Evolutionary conservation across 1,140 invertebrate species (phyloP), one percentile per base, ranked within the genome.

Genomic region (Neuroterus valhalla): DNA sequence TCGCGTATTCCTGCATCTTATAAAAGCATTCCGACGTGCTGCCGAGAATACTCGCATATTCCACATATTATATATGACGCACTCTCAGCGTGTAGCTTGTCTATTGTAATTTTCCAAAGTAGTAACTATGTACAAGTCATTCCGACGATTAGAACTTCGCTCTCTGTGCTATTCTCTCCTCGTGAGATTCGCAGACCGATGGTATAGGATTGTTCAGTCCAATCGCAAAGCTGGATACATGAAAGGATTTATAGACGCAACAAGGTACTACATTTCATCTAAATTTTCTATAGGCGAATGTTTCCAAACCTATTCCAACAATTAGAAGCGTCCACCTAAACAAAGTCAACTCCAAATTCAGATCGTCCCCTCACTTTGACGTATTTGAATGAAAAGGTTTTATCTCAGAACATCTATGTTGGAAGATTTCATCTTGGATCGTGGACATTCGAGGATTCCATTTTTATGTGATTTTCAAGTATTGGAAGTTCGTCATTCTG

Each of bases 61-160:
- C 55, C 15, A 15, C 55, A 62, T 62, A 62, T 38, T 38, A 38
- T n/a, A 62, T 26, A n/a, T 31, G 23, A 12, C 55, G 14, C 26
- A n/a, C 55, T 62, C 55, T 62, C 12, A 6, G 55, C 23, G 15
- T 31, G 26, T 62, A 52, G 55, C 23, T 62, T 62, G 26, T 62
- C 55, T 62, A 38, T 62, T 38, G 21, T 62, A 23, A 38, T 62
- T 38, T 26, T 62, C 55, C 0, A 14, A 62, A 38, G 26, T 23
- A 38, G 55, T 14, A 31, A 62, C 23, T 62, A n/a, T n/a, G n/a
- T n/a, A 14, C 55, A 62, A 62, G 55, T 62, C 14, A 62, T 62
- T 62, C 55, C 31, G 26, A 62, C 55, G 55, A 62, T 62, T 62
- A 38, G 55, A 62, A 62, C 55, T 62, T 62, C 31, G 55, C 55